Evolutionary conservation across 2,113 vertebrate genomes (phyloP), one percentile per base, ranked within the genome.

Genomic region (Rhinopomastus cyanomelas): DNA sequence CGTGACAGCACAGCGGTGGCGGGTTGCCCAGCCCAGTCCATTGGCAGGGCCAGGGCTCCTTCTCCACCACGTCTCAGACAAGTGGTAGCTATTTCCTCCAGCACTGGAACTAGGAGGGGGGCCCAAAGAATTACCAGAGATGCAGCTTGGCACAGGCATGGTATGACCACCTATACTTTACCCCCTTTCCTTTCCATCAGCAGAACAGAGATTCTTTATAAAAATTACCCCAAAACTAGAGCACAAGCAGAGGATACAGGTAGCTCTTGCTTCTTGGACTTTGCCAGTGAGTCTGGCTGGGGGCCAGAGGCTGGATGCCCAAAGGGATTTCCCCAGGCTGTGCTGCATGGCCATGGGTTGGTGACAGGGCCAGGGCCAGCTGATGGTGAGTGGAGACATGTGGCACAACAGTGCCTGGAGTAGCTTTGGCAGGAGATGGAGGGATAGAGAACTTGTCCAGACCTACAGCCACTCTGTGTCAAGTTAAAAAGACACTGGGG

Each of bases 31-130:
- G 71, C 53, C 20, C 53, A 12, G 59, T 29, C 55, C 67, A 8
- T 56, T 0, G 0, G 27, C 5, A 0, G 10, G 18, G 57, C 8
- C 7, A 52, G 44, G 32, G 39, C 39, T 92, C 46, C 46, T 79
- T 56, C 75, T 65, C 67, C 0, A 0, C 25, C 2, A 1, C 1
- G 0, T 64, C 55, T 49, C 36, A 64, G 37, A 34, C 20, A 65
- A 89, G 44, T 2, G 29, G 11, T n/a, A 56, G 39, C 69, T 5
- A 2, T n/a, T 69, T 67, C 18, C 23, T 37, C 30, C 0, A 0
- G 34, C 44, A 26, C 18, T 0, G 1, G 8, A 7, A 19, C 39
- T 68, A 15, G 55, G 52, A 62, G 46, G 13, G 17, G 15, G 23
- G n/a, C n/a, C 60, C 17, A 51, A 80, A 39, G 11, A 1, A 8